Evolutionary conservation across 64 coral and sea anemone genomes (phyloP), one percentile per base, ranked within the genome.

Genomic region (Astreopora myriophthalma): DNA sequence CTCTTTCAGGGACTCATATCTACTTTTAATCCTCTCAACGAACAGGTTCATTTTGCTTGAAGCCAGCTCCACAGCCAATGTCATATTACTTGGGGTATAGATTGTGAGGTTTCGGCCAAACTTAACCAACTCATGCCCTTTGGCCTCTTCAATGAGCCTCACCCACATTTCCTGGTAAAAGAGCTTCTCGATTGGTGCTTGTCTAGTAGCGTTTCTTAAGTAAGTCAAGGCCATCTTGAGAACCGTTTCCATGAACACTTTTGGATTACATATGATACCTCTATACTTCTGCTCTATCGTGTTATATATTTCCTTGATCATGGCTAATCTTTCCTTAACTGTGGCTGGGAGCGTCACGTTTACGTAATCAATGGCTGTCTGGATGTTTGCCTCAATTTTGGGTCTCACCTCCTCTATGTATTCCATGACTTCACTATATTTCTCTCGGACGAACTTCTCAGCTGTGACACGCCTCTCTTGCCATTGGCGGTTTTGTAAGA

Each of bases 321-420:
- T 46, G 20, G 40, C 78, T 17, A 34, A 44, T 31, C 85, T 96
- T 73, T 93, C 40, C 42, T 76, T 90, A 26, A 96, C 38, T 86
- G 71, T 63, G 36, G 65, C 83, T 66, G 91, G 95, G 34, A 96
- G 95, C 0, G 91, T 93, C 3, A 80, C 86, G 69, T 96, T 96
- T 14, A 96, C 11, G 52, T 89, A 96, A 73, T 33, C 77, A 24
- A 93, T 66, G 3, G 82, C 35, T 69, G 93, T 74, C 40, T 79
- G 89, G 14, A 93, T 73, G n/a, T 93, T 90, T 34, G 86, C 79
- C 44, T 93, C 73, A 1, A 93, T 42, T 60, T 90, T 90, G 6
- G 91, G 95, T 67, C 73, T 68, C n/a, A 90, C 34, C 80, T 77
- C 30, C 31, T 94, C 48, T 6, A 74, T 69, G 39, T 90, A 92